Evolutionary conservation across 2,113 vertebrate genomes (phyloP).

Genomic region (Perca flavescens): DNA sequence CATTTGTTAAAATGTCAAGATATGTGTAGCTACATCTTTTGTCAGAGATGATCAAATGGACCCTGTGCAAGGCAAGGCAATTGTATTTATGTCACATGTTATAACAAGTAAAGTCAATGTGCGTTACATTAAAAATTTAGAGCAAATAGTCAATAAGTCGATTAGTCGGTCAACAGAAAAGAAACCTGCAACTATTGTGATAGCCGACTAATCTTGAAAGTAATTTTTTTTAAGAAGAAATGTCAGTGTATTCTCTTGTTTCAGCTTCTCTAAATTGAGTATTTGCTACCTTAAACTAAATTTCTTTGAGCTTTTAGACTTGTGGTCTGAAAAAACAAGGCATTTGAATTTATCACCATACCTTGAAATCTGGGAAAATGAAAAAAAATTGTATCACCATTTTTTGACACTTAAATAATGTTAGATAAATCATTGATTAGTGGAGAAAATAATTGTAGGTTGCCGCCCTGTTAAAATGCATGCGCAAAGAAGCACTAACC

Average conservation of each 20-base stretch:
- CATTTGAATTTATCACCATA: neutral
- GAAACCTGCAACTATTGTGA: neutral
- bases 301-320: neutral
- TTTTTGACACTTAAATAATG: neutral
- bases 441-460: neutral
- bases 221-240: neutral
- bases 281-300: neutral
- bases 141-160: neutral
- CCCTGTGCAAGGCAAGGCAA: neutral
- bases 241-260: neutral
- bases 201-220: neutral
- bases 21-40: neutral
- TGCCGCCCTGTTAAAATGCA: neutral
- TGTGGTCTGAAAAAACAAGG: neutral
- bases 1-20: neutral
- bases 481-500: neutral
- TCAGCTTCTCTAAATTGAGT: neutral
- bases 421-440: neutral
- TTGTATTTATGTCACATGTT: neutral
- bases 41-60: neutral
- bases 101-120: neutral
- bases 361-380: neutral
- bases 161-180: neutral
- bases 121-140: neutral
- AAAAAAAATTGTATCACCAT: too few relatives aligned